Base-by-base conservation (phyloP, 2,113 vertebrate genomes). In the Alectura lathami region DNA sequence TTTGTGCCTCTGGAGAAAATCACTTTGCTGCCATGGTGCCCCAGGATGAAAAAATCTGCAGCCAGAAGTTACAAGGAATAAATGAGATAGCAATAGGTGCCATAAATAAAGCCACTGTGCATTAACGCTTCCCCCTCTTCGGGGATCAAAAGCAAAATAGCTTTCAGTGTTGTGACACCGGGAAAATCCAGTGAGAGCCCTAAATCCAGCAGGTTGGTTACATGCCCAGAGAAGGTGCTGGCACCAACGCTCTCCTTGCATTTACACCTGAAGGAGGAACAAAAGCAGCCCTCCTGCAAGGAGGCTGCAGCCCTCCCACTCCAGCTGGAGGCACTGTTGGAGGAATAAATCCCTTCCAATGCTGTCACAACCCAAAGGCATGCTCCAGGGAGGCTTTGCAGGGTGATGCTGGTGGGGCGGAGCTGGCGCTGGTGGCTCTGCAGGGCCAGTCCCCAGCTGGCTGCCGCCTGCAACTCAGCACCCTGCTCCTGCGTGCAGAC, bases 1-100 rank as follows among this genome's bases (percentile, higher is more conserved):
- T 73, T 74, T 24, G 85, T 42, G 79, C 47, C 90, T 50, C 92
- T 32, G 74, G 92, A 86, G 90, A 29, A 69, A 90, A 91, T 34
- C 42, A 1, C 36, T 91, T 80, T 20, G 70, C 80, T 83, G 83
- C 75, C 34, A 4, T 4, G 13, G 6, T 56, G 73, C n/a, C 63
- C 80, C 81, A 36, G 77, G 88, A 50, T 14, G 80, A 80, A 50
- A 23, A 38, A 32, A 72, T 26, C 89, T 53, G 56, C 51, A 48
- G 18, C 47, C 21, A 34, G 68, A 11, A 62, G 84, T 38, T 32
- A 22, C 17, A 11, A 60, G 76, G 51, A 63, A 68, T 48, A 72
- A 94, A 78, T 13, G 59, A 53, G 56, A 74, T 8, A 60, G 47
- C 29, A 45, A 47, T 3, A 36, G 59, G 47, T 66, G 42, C 50